Evolutionary conservation across 2,888 invertebrate genomes (phyloP), one percentile per base, ranked within the genome.

Genomic region (Oscheius sp.): DNA sequence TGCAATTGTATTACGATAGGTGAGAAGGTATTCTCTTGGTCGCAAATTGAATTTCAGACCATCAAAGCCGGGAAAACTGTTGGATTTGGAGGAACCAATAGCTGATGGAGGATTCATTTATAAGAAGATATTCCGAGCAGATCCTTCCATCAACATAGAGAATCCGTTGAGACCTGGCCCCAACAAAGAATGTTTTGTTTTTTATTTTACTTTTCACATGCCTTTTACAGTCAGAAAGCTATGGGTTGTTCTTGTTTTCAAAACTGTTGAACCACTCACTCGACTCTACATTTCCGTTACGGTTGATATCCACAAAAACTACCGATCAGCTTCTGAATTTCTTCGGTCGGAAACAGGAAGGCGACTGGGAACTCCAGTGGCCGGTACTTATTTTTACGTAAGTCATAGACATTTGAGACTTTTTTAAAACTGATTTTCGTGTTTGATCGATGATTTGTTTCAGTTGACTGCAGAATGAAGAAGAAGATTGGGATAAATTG

Each of bases 101-200:
- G 74, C 80, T 15, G 82, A 82, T 52, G 82, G 82, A 68, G 82
- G 81, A 65, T 82, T 82, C 69, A 76, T 82, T 31, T 77, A 76
- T n/a, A 82, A 82, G 50, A 70, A 69, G 50, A 71, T 82, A 37
- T 75, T 77, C 71, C 79, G 80, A 39, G 76, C 78, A 0, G 71
- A 71, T n/a, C 76, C 76, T 8, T 69, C 76, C 46, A 72, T 76
- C 37, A 70, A 77, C 58, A 78, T 78, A 46, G 78, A 78, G 29
- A 75, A 78, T 46, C 78, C 75, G 25, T 52, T 65, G 23, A 50
- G 74, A 45, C 74, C 77, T 25, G 75, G 74, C 20, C 73, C 73
- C 10, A 70, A 72, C 37, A 81, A 81, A 71, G 73, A 75, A 69
- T 81, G 72, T 80, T n/a, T n/a, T n/a, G n/a, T n/a, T n/a, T n/a